Conservation (phyloP, 2,888 invertebrate species). For the Germaria angustata region DNA sequence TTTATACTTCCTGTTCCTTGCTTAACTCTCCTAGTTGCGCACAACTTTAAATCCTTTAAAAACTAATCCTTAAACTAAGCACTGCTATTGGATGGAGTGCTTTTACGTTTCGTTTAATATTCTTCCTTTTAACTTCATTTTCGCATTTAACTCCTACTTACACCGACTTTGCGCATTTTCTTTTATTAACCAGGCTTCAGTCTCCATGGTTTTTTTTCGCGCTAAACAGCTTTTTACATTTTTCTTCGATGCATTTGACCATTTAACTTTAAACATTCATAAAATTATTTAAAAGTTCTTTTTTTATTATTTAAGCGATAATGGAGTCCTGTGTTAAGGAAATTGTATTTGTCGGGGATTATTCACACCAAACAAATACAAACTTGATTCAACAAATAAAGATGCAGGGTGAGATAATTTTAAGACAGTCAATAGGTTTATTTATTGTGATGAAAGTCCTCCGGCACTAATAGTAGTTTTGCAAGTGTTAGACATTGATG, state of each 20-base stretch:
- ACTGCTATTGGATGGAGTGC: slow-evolving; percentile 48
- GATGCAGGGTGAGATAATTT: neutral
- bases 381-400: slow-evolving; percentile 19
- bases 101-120: slow-evolving; percentile 7
- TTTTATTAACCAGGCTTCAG: slow-evolving; percentile 54
- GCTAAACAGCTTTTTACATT: slow-evolving; percentile 12
- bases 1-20: neutral
- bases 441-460: slow-evolving; percentile 2
- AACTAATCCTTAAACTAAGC: slow-evolving; percentile 48
- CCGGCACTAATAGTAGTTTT: slow-evolving; percentile 12
- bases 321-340: slow-evolving; percentile 56
- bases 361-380: slow-evolving; percentile 51
- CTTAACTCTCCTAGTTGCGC: neutral
- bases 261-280: slow-evolving; percentile 58
- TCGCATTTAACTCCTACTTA: slow-evolving; percentile 54
- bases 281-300: slow-evolving; percentile 15
- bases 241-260: slow-evolving; percentile 32
- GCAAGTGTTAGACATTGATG: slow-evolving; percentile 56
- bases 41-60: slow-evolving; percentile 57
- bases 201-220: neutral
- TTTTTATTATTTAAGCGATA: slow-evolving; percentile 2
- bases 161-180: slow-evolving; percentile 48
- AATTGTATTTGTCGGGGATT: slow-evolving; percentile 59
- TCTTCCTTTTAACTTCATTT: neutral
- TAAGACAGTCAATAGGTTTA: slow-evolving; percentile 36